Conservation (phyloP, 2,113 vertebrate genomes). For the Brienomyrus brachyistius region DNA sequence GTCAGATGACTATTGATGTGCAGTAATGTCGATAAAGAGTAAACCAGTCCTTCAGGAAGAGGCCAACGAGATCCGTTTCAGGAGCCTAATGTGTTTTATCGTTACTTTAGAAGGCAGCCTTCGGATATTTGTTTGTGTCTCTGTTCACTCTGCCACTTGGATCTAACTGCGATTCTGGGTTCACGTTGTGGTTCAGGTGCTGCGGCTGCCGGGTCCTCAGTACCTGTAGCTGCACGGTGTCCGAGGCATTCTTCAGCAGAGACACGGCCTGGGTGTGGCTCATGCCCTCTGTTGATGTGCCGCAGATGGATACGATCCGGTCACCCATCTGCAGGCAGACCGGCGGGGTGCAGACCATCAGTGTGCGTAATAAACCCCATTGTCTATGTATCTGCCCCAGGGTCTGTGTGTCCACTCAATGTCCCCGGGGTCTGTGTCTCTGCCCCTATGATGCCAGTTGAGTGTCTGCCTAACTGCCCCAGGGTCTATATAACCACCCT, state of each 20-base stretch:
- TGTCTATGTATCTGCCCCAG: not conserved
- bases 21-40: not conserved
- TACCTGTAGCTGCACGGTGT: slow-evolving; percentile 85
- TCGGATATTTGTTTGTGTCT: not conserved
- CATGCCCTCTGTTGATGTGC: slow-evolving; percentile 81
- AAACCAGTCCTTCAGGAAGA: not conserved
- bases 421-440: not conserved
- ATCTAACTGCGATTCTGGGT: not conserved
- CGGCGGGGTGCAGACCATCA: not conserved
- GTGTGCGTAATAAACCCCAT: not conserved
- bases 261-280: slow-evolving; percentile 85
- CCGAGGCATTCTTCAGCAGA: slow-evolving; percentile 80
- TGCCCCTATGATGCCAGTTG: not conserved
- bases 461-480: not conserved
- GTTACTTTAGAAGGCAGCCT: not conserved
- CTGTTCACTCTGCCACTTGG: not conserved
- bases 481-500: not conserved
- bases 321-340: slow-evolving; percentile 76
- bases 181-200: not conserved
- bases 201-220: not conserved
- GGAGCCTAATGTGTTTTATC: not conserved
- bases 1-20: not conserved
- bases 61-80: not conserved
- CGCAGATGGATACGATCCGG: slow-evolving; percentile 83
- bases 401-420: not conserved